Percentiles rank a stretch among this genome's conserved stretches.
These are phyloP conservation scores for Sebastes kiyomatsui DNA, from an alignment of 2,797 vertebrate genomes.

Conservation along the genomic window DNA sequence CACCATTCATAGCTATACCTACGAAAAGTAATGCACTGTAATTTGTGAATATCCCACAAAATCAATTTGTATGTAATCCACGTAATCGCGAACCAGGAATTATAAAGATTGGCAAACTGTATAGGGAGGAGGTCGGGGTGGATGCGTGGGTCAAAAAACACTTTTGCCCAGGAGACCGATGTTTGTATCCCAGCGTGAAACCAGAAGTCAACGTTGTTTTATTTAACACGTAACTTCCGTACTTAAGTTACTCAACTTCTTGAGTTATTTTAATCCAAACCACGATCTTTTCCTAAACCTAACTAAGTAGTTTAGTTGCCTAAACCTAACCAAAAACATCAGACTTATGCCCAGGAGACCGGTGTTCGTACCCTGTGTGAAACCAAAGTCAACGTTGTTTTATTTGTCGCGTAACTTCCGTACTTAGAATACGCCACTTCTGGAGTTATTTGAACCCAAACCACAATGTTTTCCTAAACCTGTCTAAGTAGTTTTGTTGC, in stretches of 20 bases:
- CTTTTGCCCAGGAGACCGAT: too few species aligned
- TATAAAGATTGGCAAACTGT: accelerated
- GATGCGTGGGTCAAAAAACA: accelerated
- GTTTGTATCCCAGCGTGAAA: too few species aligned
- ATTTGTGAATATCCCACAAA: too few species aligned
- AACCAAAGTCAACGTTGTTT: accelerated
- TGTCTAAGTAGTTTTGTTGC: too few species aligned
- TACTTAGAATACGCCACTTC: accelerated
- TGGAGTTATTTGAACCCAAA: too few species aligned
- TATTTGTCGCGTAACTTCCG: accelerated
- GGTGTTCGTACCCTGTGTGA: accelerated
- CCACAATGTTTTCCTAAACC: too few species aligned
- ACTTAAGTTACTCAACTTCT: accelerated
- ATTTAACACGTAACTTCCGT: accelerated
- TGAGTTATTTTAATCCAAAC: accelerated
- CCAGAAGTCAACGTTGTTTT: accelerated
- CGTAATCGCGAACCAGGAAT: accelerated
- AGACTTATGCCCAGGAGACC: too few species aligned
- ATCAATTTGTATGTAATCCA: too few species aligned
- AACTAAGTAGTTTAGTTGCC: accelerated
- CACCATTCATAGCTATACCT: background rate
- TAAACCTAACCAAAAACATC: too few species aligned
- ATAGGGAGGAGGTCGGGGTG: accelerated
- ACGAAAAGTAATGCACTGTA: too few species aligned
- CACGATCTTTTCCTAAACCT: too few species aligned